Percentiles rank a stretch among this genome's conserved stretches.
Evolutionary conservation across 2,113 vertebrate genomes (phyloP).

Genomic region (Odobenus rosmarus): DNA sequence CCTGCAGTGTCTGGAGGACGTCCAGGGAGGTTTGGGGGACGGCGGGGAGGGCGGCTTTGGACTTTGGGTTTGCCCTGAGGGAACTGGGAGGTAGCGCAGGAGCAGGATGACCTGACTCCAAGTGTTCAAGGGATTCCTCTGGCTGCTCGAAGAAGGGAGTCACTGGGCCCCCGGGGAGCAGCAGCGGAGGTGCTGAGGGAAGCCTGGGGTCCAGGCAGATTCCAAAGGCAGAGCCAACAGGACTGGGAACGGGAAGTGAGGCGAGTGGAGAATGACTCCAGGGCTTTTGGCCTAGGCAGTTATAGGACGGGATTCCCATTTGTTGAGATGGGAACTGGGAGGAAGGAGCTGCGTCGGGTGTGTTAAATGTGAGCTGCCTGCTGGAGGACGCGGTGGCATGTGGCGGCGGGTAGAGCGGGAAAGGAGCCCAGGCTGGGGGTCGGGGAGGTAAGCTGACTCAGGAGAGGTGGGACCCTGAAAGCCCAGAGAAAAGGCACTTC

Average conservation of each 20-base stretch:
- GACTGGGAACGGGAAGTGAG: neutral
- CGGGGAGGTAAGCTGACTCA: neutral
- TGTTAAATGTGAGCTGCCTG: neutral
- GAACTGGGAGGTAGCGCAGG: neutral
- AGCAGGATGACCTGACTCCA: neutral
- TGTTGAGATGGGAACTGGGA: neutral
- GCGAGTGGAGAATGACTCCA: neutral
- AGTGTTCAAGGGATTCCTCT: neutral
- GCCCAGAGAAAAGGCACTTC: neutral
- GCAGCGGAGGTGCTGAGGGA: too few species aligned
- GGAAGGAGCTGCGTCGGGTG: neutral
- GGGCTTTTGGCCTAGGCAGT: neutral
- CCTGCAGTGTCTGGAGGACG: too few species aligned
- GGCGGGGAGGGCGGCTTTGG: neutral
- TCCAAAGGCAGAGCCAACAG: neutral
- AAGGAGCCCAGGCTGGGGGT: neutral
- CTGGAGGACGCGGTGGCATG: neutral
- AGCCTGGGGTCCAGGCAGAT: neutral
- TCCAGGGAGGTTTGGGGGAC: neutral
- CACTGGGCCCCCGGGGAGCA: neutral
- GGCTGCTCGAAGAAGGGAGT: neutral
- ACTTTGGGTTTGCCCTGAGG: neutral
- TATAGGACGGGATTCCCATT: neutral
- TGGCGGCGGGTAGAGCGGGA: too few species aligned
- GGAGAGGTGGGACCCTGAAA: neutral